Conservation (phyloP, 2,888 invertebrate genomes). For the Eilema sororculum region DNA sequence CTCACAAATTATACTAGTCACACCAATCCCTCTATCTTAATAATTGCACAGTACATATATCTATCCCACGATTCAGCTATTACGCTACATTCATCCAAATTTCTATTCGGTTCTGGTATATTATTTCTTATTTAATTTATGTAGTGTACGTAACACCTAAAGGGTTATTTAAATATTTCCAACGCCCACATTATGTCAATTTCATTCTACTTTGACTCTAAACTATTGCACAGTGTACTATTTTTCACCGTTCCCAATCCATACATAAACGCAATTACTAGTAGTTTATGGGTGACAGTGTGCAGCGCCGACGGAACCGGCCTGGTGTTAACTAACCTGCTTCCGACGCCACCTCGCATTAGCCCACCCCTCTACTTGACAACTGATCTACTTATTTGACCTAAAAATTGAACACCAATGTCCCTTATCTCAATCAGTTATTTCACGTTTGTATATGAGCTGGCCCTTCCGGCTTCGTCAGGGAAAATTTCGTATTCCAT, state of each 20-base stretch:
- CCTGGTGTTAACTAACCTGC: constrained; percentile 54
- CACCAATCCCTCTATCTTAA: not conserved
- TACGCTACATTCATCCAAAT: no score
- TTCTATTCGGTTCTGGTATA: not conserved
- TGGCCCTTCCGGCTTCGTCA: no score
- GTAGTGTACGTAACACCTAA: not conserved
- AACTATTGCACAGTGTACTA: constrained; percentile 37
- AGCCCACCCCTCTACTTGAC: constrained; percentile 46
- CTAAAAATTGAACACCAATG: constrained; percentile 32
- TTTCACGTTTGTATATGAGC: not conserved
- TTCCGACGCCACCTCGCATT: constrained; percentile 37
- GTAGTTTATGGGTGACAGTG: constrained; percentile 54
- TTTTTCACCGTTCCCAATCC: constrained; percentile 59
- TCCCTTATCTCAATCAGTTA: constrained; percentile 16
- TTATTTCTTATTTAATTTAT: not conserved
- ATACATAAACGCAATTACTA: constrained; percentile 54
- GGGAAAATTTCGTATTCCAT: no score
- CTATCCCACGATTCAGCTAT: not conserved
- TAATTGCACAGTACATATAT: not conserved
- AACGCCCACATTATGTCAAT: not conserved
- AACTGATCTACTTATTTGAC: constrained; percentile 46
- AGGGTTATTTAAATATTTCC: not conserved
- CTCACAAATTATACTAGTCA: not conserved
- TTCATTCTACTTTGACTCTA: not conserved
- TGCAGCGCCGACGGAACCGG: constrained; percentile 52